These are phyloP conservation scores for Halocynthia aurantium DNA, from an alignment of 23 tunicate species.

Conservation along the genomic window DNA sequence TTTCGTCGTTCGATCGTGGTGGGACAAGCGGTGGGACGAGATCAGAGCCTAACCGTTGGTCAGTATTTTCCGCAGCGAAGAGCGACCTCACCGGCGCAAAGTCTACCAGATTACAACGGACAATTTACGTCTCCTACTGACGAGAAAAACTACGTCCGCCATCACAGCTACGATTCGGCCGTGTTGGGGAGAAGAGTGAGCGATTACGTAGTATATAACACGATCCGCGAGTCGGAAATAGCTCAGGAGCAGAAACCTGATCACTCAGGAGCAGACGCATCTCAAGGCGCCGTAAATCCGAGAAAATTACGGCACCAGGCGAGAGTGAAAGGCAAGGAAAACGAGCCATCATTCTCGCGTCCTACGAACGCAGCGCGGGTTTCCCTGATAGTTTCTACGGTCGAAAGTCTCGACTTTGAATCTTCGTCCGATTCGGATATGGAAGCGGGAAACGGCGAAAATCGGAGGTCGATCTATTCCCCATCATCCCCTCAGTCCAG, in stretches of 20 bases:
- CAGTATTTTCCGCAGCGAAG: not conserved
- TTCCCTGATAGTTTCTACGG: not conserved
- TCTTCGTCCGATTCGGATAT: not conserved
- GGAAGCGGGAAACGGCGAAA: not conserved
- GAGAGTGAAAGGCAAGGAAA: slow-evolving; percentile 11
- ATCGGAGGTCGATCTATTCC: not conserved
- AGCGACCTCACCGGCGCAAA: slow-evolving; percentile 14
- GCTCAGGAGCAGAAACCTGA: not conserved
- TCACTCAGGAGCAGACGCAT: not conserved
- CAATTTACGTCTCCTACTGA: not conserved
- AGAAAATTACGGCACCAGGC: not conserved
- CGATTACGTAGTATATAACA: not conserved
- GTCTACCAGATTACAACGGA: not conserved
- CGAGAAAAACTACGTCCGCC: not conserved
- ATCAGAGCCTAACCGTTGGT: not conserved
- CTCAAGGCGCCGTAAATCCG: not conserved
- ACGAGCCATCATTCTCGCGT: slow-evolving; percentile 8
- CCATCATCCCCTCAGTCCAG: not conserved
- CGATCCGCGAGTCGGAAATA: not conserved
- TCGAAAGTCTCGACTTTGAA: slow-evolving; percentile 1
- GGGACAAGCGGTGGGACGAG: slow-evolving; percentile 3
- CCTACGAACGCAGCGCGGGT: slow-evolving; percentile 6
- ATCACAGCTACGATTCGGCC: slow-evolving; percentile 2
- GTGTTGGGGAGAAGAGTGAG: not conserved
- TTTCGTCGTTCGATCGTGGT: not conserved